Evolutionary conservation across 1,140 invertebrate species (phyloP).

Genomic region (Wiebesia pumilae): DNA sequence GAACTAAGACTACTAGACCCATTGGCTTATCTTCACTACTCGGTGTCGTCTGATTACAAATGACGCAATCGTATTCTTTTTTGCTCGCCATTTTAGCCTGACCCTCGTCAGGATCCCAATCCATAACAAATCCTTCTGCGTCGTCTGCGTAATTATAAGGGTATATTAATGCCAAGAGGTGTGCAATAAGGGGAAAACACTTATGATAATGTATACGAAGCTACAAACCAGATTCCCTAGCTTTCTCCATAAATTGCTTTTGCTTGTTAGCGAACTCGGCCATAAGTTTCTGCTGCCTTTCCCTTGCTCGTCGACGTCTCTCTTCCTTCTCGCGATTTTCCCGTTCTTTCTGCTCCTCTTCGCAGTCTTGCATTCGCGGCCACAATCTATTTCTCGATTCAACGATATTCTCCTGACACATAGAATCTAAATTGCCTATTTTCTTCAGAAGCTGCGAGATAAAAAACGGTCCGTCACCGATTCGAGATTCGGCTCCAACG

Average conservation of each 20-base stretch:
- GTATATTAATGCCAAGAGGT: not conserved
- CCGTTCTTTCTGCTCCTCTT: slow-evolving; percentile 82
- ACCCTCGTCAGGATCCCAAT: slow-evolving; percentile 80
- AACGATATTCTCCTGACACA: slow-evolving; percentile 81
- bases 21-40: slow-evolving; percentile 91
- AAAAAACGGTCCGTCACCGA: slow-evolving; percentile 92
- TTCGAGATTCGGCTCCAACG: slow-evolving; percentile 73
- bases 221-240: slow-evolving; percentile 80
- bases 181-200: not conserved
- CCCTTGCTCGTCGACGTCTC: slow-evolving; percentile 87
- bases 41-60: slow-evolving; percentile 92
- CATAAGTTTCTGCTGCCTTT: slow-evolving; percentile 94
- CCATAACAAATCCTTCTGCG: slow-evolving; percentile 77
- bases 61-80: slow-evolving; percentile 95
- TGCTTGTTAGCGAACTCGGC: slow-evolving; percentile 93
- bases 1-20: slow-evolving; percentile 91
- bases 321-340: slow-evolving; percentile 87
- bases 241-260: slow-evolving; percentile 92
- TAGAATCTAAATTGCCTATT: slow-evolving; percentile 82
- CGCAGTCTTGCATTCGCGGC: slow-evolving; percentile 85
- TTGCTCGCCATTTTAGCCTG: slow-evolving; percentile 75
- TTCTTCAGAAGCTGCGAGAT: slow-evolving; percentile 85
- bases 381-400: slow-evolving; percentile 83
- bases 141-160: slow-evolving; percentile 64
- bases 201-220: not conserved